phyloP scores from a whole-genome alignment of 2,113 vertebrate species.

The Centropus bengalensis region DNA sequence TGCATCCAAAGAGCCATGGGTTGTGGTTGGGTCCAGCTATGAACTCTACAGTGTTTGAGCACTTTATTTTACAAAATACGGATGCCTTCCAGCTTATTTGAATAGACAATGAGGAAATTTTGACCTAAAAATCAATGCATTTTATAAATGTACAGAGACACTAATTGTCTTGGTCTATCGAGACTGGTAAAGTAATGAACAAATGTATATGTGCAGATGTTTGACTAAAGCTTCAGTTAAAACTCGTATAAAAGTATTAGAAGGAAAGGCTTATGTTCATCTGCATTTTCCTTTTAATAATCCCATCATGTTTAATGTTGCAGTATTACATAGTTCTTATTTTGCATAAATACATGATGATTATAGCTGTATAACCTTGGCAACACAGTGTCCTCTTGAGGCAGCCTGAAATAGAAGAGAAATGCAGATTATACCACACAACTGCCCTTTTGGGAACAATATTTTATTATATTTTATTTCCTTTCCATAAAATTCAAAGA shows the following conservation, averaged over 20 bases:
- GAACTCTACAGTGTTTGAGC: neutral
- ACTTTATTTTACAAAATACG: neutral
- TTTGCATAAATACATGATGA: slow-evolving; percentile 61
- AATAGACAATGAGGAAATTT: neutral
- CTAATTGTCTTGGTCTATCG: neutral
- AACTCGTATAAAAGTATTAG: neutral
- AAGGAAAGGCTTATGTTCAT: slow-evolving; percentile 17
- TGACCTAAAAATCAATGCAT: neutral
- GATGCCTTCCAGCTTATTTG: neutral
- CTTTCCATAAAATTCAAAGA: slow-evolving; percentile 63
- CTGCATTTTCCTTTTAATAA: slow-evolving; percentile 33
- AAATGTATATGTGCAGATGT: neutral
- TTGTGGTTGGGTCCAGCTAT: neutral
- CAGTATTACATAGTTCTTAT: slow-evolving; percentile 54
- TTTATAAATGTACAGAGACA: neutral
- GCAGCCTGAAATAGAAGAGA: slow-evolving; percentile 63
- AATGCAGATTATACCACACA: slow-evolving; percentile 57
- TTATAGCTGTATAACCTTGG: slow-evolving; percentile 67
- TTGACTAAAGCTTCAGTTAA: neutral
- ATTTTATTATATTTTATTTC: slow-evolving; percentile 72
- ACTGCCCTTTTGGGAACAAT: slow-evolving; percentile 64
- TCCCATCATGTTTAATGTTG: neutral
- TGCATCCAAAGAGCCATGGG: neutral
- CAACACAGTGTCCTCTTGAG: slow-evolving; percentile 65
- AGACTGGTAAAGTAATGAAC: neutral